Evolutionary conservation across 2,888 invertebrate species (phyloP), one percentile per base, ranked within the genome.

Genomic region (Lasioglossum calceatum): DNA sequence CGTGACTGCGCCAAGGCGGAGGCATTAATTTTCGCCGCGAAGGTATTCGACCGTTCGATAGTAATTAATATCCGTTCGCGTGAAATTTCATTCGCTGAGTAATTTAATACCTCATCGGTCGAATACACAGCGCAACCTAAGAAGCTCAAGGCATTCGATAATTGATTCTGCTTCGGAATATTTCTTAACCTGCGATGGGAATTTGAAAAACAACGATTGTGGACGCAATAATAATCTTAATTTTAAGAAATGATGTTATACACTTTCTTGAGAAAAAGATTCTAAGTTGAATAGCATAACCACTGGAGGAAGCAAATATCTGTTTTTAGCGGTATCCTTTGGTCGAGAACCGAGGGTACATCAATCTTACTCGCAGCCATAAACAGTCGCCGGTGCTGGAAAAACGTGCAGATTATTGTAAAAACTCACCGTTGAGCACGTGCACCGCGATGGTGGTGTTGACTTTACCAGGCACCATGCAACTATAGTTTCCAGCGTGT

Each of bases 401-500:
- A 47, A 47, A 32, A 8, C 8, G 39, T 27, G n/a, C 8, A 75
- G 36, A 16, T 12, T 1, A 7, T 70, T 70, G 44, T 54, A 50
- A 71, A 19, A 61, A 90, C 91, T 96, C 95, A 96, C 97, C 96
- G 94, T 97, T 96, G 88, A 97, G 96, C 89, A 97, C 96, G 94
- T 97, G 96, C 90, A 97, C 96, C 77, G 96, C 96, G 81, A 97
- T 96, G 79, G 96, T 96, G 90, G 96, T 96, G 88, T 96, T 96
- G 82, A 96, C 96, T 93, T 96, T 94, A 88, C 95, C 95, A 81
- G 95, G 95, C 50, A 96, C 96, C 79, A 95, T 93, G 93, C 97
- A 97, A 88, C 96, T 96, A 94, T 97, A 97, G 94, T 96, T 96
- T 82, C 97, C 97, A 50, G 96, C 96, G 92, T 97, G 96, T 79